Percentiles rank a stretch among this genome's conserved stretches.
Conservation (phyloP, 2,888 invertebrate genomes). For the Brassicogethes aeneus region DNA sequence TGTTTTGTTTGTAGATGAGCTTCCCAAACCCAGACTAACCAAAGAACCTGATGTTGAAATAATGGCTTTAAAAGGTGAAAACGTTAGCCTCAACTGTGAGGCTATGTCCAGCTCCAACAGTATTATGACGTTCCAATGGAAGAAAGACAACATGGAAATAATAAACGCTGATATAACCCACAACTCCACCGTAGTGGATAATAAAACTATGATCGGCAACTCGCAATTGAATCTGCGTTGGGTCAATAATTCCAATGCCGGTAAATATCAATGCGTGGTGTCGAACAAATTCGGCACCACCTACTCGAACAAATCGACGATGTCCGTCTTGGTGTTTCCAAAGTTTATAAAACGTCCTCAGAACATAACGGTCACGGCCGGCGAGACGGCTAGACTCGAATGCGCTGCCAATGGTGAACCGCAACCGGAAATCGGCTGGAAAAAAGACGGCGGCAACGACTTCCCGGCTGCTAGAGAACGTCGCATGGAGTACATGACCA, state of each 20-base stretch:
- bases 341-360: constrained; percentile 75
- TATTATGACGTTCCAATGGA: constrained; percentile 77
- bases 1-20: constrained; percentile 49
- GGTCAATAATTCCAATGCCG: constrained; percentile 73
- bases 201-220: constrained; percentile 56
- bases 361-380: constrained; percentile 77
- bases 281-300: constrained; percentile 83
- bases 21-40: constrained; percentile 76
- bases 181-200: constrained; percentile 38
- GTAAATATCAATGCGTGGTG: constrained; percentile 88
- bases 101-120: constrained; percentile 71
- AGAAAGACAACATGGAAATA: constrained; percentile 69
- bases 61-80: constrained; percentile 80
- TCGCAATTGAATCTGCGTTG: constrained; percentile 67
- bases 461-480: constrained; percentile 93
- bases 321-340: constrained; percentile 83
- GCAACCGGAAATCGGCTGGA: constrained; percentile 79
- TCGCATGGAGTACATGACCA: constrained; percentile 76
- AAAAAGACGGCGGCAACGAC: constrained; percentile 86
- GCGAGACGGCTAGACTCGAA: constrained; percentile 77
- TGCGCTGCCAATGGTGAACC: constrained; percentile 90
- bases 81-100: constrained; percentile 72
- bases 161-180: constrained; percentile 27
- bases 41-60: constrained; percentile 74
- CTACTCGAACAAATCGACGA: constrained; percentile 77